phyloP scores from a whole-genome alignment of 1,140 invertebrate species.

The Andrena cerasifolii region DNA sequence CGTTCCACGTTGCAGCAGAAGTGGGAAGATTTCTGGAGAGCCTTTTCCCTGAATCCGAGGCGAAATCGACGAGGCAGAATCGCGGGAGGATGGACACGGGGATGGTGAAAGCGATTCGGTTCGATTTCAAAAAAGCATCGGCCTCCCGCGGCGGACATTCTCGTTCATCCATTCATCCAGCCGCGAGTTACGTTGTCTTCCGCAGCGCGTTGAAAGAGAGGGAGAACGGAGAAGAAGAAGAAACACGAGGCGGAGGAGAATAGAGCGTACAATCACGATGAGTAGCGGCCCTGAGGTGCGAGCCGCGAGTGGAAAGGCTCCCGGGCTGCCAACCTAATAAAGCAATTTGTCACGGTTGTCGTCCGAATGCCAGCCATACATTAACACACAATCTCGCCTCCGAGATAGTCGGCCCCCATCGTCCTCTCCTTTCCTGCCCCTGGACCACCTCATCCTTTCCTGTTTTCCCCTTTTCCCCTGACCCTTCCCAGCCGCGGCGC shows the following conservation, averaged over 20 bases:
- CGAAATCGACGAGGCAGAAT: conserved; percentile 1
- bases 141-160: conserved; percentile 58
- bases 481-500: conserved; percentile 18
- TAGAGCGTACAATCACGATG: conserved; percentile 73
- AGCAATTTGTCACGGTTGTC: conserved; percentile 82
- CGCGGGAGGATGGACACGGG: neutral
- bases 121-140: conserved; percentile 68
- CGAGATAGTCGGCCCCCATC: conserved; percentile 62
- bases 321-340: conserved; percentile 81
- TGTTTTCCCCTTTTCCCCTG: conserved; percentile 42
- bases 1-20: neutral
- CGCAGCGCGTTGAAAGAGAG: conserved; percentile 58
- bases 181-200: conserved; percentile 65
- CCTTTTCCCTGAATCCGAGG: neutral
- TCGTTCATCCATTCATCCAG: conserved; percentile 66
- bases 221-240: conserved; percentile 54
- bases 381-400: conserved; percentile 79
- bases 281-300: conserved; percentile 70
- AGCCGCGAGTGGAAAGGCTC: conserved; percentile 76
- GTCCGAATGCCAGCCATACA: conserved; percentile 80
- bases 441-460: conserved; percentile 45
- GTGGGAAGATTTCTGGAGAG: neutral
- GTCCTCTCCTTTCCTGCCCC: conserved; percentile 41
- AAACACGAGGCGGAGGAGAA: conserved; percentile 66
- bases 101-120: conserved; percentile 42